A percentile compares a stretch with the other conserved stretches of the same genome.
Evolutionary conservation across 2,797 vertebrate genomes (phyloP).

Genomic region (Artibeus jamaicensis): DNA sequence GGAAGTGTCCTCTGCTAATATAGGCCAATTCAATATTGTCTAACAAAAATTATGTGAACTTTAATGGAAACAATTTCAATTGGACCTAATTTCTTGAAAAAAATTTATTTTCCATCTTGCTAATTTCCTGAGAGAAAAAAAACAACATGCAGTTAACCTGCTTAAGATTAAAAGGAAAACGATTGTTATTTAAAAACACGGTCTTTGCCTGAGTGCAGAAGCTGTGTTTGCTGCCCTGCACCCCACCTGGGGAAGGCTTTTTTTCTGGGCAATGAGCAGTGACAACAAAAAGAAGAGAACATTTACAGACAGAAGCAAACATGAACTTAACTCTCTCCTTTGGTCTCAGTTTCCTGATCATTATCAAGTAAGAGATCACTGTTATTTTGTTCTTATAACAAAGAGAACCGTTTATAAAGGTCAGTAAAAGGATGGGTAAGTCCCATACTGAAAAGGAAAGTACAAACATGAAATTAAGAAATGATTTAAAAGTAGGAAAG

Average conservation of each 20-base stretch:
- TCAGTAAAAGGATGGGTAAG: neutral
- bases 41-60: neutral
- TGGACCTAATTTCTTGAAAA: neutral
- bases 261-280: constrained; percentile 1
- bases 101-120: neutral
- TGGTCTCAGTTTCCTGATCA: constrained; percentile 53
- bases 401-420: constrained; percentile 47
- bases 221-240: neutral
- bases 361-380: constrained; percentile 48
- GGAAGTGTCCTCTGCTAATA: neutral
- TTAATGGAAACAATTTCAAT: constrained; percentile 42
- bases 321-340: constrained; percentile 52
- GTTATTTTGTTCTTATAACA: constrained; percentile 44
- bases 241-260: neutral
- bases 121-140: constrained; percentile 26
- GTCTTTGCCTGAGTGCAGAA: neutral
- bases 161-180: constrained; percentile 38
- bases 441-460: constrained; percentile 26
- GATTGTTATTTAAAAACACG: constrained; percentile 34
- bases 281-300: constrained; percentile 43
- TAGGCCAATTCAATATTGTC: neutral
- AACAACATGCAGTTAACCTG: neutral
- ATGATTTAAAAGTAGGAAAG: constrained; percentile 42
- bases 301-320: constrained; percentile 39
- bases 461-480: constrained; percentile 15